Percentiles rank a stretch among this genome's conserved stretches.
These are phyloP conservation scores for Paramisgurnus dabryanus DNA, from an alignment of 2,113 vertebrate genomes.

Conservation along the genomic window DNA sequence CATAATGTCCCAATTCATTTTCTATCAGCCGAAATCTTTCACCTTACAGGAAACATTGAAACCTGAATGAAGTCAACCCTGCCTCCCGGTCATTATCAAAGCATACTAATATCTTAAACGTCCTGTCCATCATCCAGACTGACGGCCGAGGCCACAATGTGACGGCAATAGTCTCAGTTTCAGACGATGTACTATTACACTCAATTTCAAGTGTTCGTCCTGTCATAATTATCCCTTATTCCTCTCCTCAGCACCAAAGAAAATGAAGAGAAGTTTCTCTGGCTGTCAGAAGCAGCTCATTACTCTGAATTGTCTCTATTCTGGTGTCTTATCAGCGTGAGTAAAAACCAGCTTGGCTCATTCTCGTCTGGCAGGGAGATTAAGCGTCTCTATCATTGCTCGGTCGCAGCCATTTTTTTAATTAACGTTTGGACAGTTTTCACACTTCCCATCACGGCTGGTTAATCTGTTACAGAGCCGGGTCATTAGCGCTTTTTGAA, in stretches of 20 bases:
- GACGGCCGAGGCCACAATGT: background rate
- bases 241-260: conserved; percentile 27
- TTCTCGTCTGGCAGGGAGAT: conserved; percentile 26
- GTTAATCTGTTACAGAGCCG: background rate
- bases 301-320: conserved; percentile 39
- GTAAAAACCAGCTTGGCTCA: conserved; percentile 27
- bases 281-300: conserved; percentile 33
- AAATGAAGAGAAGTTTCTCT: conserved; percentile 44
- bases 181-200: conserved; percentile 7
- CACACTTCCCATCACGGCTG: background rate
- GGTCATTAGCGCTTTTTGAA: background rate
- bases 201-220: conserved; percentile 33
- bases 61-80: background rate
- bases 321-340: conserved; percentile 34
- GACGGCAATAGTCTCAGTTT: background rate
- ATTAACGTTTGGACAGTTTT: conserved; percentile 29
- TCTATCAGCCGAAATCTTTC: background rate
- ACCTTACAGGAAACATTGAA: background rate
- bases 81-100: background rate
- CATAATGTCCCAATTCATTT: no score
- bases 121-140: conserved; percentile 23
- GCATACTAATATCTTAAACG: background rate
- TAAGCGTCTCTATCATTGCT: conserved; percentile 32
- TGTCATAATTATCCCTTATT: conserved; percentile 39
- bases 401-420: conserved; percentile 25